A percentile compares a stretch with the other conserved stretches of the same genome.
Conservation (phyloP, 2,888 invertebrate species). For the Cephalotes varians region DNA sequence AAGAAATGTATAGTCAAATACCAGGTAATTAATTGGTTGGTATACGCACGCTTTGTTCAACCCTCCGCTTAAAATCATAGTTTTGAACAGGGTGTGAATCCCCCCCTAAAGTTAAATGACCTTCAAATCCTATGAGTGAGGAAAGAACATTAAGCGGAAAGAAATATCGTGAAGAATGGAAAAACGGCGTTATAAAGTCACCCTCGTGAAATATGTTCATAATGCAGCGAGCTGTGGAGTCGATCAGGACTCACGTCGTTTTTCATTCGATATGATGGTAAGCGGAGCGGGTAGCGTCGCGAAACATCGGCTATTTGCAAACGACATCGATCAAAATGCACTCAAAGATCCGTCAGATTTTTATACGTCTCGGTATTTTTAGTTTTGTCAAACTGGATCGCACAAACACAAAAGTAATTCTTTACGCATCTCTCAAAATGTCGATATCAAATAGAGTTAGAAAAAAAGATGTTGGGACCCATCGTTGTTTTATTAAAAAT, state of each 20-base stretch:
- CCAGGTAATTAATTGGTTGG: constrained; percentile 33
- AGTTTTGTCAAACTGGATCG: not conserved
- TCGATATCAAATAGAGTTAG: not conserved
- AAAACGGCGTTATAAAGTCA: constrained; percentile 52
- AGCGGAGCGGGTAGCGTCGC: constrained; percentile 31
- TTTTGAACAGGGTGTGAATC: constrained; percentile 28
- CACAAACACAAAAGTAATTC: not conserved
- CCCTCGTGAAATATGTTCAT: constrained; percentile 51
- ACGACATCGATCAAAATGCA: constrained; percentile 32
- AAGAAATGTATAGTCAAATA: constrained; percentile 17
- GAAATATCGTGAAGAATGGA: constrained; percentile 50
- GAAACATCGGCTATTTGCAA: constrained; percentile 47
- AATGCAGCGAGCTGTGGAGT: constrained; percentile 50
- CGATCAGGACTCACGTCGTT: constrained; percentile 43
- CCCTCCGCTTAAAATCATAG: constrained; percentile 61
- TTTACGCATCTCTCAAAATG: not conserved
- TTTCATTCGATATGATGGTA: constrained; percentile 44
- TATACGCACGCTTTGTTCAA: constrained; percentile 63
- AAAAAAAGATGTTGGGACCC: not conserved
- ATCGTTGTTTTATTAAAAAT: not conserved
- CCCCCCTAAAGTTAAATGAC: constrained; percentile 56
- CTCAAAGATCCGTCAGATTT: constrained; percentile 30
- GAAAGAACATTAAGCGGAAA: constrained; percentile 52
- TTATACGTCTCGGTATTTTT: constrained; percentile 9
- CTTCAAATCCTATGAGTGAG: constrained; percentile 48